Conservation (phyloP, 2,888 invertebrate species). For the Heliconius hortense region DNA sequence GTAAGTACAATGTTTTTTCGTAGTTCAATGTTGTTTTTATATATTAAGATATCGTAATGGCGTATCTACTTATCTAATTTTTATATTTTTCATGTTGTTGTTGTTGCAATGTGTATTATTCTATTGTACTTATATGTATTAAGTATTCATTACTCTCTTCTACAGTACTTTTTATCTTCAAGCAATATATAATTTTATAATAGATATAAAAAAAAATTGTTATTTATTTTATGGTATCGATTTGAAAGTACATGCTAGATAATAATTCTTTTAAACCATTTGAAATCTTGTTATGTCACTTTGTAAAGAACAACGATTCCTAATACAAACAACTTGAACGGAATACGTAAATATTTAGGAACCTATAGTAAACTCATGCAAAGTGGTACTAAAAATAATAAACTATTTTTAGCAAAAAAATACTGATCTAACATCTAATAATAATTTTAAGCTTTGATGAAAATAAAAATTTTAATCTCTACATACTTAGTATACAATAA, state of each 20-base stretch:
- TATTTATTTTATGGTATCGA: neutral
- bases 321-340: slow-evolving; percentile 11
- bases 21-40: no score
- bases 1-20: slow-evolving; percentile 48
- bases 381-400: neutral
- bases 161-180: no score
- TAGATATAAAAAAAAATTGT: neutral
- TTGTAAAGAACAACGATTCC: slow-evolving; percentile 15
- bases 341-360: slow-evolving; percentile 18
- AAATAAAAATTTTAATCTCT: neutral
- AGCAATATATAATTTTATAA: no score
- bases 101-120: neutral
- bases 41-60: no score
- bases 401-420: neutral
- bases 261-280: slow-evolving; percentile 3
- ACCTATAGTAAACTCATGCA: neutral
- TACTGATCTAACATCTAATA: neutral
- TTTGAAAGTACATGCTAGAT: neutral
- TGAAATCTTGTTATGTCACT: slow-evolving; percentile 20
- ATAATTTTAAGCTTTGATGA: neutral
- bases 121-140: neutral
- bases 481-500: neutral
- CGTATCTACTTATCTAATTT: neutral
- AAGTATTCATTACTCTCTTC: no score
- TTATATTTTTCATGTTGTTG: neutral